These are phyloP conservation scores for Zosterops hypoxanthus DNA, from an alignment of 2,113 vertebrate genomes.

Conservation along the genomic window DNA sequence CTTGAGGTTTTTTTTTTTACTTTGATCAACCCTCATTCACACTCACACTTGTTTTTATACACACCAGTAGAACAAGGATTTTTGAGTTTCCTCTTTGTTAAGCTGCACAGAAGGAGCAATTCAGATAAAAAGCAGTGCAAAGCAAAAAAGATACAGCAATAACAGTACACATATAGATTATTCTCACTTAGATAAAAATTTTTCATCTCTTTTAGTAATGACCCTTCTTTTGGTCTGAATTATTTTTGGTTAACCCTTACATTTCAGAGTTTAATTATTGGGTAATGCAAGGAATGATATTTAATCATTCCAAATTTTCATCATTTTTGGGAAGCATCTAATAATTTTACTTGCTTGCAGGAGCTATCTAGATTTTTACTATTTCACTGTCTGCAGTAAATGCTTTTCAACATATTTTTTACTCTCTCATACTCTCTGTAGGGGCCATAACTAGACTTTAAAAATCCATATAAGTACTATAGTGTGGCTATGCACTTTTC, in stretches of 20 bases:
- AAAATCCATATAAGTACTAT: not conserved
- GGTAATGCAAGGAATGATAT: not conserved
- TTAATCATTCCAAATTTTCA: not conserved
- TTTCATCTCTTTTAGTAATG: not conserved
- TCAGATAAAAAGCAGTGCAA: not conserved
- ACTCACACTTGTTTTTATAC: not conserved
- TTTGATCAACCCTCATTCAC: not conserved
- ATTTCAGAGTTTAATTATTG: not conserved
- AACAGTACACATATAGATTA: not conserved
- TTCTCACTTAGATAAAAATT: not conserved
- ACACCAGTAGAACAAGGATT: not conserved
- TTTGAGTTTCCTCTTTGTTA: not conserved
- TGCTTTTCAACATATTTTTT: not conserved
- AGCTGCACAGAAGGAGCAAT: not conserved
- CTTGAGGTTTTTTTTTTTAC: fast-evolving
- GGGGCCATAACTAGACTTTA: not conserved
- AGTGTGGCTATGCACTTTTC: not conserved
- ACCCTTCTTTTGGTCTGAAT: not conserved
- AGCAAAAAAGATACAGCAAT: not conserved
- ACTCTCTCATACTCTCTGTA: fast-evolving
- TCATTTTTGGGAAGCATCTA: not conserved
- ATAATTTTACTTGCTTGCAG: not conserved
- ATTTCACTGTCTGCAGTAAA: not conserved
- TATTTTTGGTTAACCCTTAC: not conserved
- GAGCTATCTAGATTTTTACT: not conserved